Conservation (phyloP, 2,888 invertebrate species). For the Stenurella melanura region DNA sequence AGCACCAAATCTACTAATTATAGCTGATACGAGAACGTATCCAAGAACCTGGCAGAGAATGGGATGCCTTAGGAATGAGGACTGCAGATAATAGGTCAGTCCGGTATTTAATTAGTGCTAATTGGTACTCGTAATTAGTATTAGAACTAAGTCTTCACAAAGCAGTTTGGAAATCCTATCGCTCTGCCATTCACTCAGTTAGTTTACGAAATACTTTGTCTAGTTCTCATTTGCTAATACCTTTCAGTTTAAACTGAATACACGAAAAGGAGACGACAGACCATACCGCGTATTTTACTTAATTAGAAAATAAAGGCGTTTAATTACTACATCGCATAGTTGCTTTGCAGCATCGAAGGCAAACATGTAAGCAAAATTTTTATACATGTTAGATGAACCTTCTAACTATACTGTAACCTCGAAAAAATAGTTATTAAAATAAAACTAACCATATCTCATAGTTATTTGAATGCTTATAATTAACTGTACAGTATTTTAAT, state of each 20-base stretch:
- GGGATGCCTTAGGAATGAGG: constrained; percentile 69
- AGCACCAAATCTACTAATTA: constrained; percentile 66
- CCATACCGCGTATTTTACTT: constrained; percentile 44
- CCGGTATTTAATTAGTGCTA: constrained; percentile 73
- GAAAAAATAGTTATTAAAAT: too few relatives aligned
- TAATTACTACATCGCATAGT: not conserved
- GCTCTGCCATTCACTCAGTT: constrained; percentile 58
- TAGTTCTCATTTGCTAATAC: constrained; percentile 63
- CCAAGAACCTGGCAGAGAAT: constrained; percentile 63
- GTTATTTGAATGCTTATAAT: too few relatives aligned
- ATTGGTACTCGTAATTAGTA: constrained; percentile 73
- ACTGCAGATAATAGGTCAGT: constrained; percentile 72
- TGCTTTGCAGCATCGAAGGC: not conserved
- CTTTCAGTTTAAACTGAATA: constrained; percentile 52
- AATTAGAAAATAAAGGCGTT: constrained; percentile 50
- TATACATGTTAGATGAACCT: too few relatives aligned
- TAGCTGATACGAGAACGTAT: constrained; percentile 63
- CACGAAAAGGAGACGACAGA: constrained; percentile 33
- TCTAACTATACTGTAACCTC: too few relatives aligned
- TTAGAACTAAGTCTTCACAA: constrained; percentile 72
- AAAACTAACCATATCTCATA: too few relatives aligned
- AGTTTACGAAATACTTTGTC: constrained; percentile 62
- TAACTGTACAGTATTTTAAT: too few relatives aligned
- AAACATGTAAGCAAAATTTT: not conserved
- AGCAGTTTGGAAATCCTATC: constrained; percentile 71